Evolutionary conservation across 2,888 invertebrate species (phyloP).

Genomic region (Aelia acuminata): DNA sequence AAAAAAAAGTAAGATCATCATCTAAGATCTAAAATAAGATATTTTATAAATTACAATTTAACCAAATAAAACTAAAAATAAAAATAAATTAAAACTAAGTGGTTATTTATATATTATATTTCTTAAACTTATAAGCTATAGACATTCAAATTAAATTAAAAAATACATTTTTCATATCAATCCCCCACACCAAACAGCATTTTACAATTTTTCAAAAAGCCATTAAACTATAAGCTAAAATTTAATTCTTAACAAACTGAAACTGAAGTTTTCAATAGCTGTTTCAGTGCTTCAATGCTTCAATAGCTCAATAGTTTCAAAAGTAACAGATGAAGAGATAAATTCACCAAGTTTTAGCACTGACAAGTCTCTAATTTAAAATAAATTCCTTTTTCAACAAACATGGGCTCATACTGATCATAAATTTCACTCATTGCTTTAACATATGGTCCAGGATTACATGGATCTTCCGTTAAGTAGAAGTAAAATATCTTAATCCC

Average conservation of each 20-base stretch:
- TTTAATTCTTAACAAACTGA: neutral
- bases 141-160: neutral
- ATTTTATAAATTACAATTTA: no score
- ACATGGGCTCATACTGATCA: neutral
- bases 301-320: no score
- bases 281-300: no score
- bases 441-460: conserved; percentile 3
- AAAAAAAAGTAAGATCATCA: no score
- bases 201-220: neutral
- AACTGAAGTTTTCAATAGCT: neutral
- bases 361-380: conserved; percentile 34
- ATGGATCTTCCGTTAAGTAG: conserved; percentile 10
- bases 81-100: neutral
- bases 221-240: neutral
- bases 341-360: neutral
- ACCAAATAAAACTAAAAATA: no score
- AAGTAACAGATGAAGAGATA: neutral
- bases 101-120: neutral
- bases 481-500: conserved; percentile 22
- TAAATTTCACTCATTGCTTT: conserved; percentile 32
- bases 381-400: conserved; percentile 19
- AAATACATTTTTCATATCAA: neutral
- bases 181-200: neutral
- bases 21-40: no score
- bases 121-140: neutral